Evolutionary conservation across 2,113 vertebrate genomes (phyloP), one percentile per base, ranked within the genome.

Genomic region (Astur gentilis): DNA sequence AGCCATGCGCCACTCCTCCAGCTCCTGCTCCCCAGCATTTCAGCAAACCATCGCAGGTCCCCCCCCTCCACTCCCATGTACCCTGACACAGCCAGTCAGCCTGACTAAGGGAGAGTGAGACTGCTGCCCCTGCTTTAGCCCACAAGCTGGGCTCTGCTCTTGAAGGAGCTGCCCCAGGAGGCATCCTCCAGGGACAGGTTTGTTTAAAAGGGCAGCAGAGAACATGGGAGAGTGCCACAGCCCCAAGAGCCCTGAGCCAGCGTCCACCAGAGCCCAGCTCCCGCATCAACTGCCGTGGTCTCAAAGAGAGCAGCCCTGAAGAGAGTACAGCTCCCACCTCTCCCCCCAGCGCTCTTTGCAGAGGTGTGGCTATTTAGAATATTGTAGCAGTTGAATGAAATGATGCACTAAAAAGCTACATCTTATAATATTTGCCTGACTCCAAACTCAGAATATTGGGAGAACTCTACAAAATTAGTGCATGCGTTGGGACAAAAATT

Each of bases 341-440:
- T 38, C 32, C 36, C 14, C 19, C 21, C 69, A 45, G 14, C 0
- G 1, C 17, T 64, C n/a, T n/a, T 32, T 20, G 2, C 0, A 2
- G 9, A 11, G 21, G 7, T 34, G 27, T 9, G 21, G 31, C 17
- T 83, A 18, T 31, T 66, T 14, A 49, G 15, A 34, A 20, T 50
- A 23, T 7, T 29, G 21, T 50, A 83, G 26, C 19, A 83, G 20
- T 1, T 40, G 17, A 61, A 73, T 38, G 3, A 83, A 89, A 86
- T 16, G 2, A 40, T 16, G 25, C 14, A 44, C 40, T 66, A 36
- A 50, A 57, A 73, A 36, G 27, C 19, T 14, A 22, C 8, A 42
- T 34, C 40, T 83, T 11, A 58, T 15, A 47, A 9, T 11, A 58
- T 11, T 27, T 62, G 27, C 60, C 64, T 50, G 45, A 9, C 25